Percentiles rank a stretch among this genome's conserved stretches.
These are phyloP conservation scores for Thamnaconus septentrionalis DNA, from an alignment of 2,113 vertebrate genomes.

Conservation along the genomic window DNA sequence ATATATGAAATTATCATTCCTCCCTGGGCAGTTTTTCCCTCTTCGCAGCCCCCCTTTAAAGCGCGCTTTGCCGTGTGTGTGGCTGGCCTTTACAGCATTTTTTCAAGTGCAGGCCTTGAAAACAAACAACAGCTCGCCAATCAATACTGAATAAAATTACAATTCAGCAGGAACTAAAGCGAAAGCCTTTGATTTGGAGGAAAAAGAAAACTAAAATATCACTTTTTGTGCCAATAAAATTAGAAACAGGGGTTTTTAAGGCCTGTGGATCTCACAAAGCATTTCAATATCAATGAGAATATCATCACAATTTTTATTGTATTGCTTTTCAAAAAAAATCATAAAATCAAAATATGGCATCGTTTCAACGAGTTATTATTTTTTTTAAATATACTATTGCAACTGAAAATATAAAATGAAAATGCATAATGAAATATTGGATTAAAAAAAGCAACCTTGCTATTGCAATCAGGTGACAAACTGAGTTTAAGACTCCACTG, in stretches of 20 bases:
- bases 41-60: background rate
- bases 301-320: no score
- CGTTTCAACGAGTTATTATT: background rate
- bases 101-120: conserved; percentile 60
- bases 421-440: background rate
- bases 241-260: conserved; percentile 22
- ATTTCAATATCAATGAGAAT: no score
- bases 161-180: conserved; percentile 59
- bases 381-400: background rate
- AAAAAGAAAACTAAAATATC: conserved; percentile 29
- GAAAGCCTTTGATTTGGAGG: conserved; percentile 50
- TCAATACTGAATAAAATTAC: conserved; percentile 74
- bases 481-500: background rate
- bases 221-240: no score
- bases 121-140: conserved; percentile 55
- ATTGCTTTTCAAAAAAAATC: no score
- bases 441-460: background rate
- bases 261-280: no score
- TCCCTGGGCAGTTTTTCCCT: background rate
- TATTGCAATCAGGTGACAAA: no score
- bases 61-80: conserved; percentile 39
- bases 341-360: no score
- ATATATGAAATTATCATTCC: conserved; percentile 1
- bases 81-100: conserved; percentile 51
- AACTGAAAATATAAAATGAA: background rate